Evolutionary conservation across 2,888 invertebrate species (phyloP), one percentile per base, ranked within the genome.

Genomic region (Pantelozetes paolii): DNA sequence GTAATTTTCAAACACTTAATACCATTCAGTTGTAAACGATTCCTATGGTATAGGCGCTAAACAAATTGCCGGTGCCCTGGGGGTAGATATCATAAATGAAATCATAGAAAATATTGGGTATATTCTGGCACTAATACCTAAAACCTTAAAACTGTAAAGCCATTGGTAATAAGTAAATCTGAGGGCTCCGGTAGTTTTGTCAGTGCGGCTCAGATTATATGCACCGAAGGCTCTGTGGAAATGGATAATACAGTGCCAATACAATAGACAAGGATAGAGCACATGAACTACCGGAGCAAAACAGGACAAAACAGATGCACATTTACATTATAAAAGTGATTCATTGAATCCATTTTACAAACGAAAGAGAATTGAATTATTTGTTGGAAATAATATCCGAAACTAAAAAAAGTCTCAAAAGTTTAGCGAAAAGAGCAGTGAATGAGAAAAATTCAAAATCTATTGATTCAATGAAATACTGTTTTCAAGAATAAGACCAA

Each of bases 271-370:
- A 54, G 23, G 20, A 23, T 8, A 48, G 23, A 54, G 9, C 54
- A 54, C 54, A 54, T 23, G 20, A 54, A 26, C 26, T 1, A 3
- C 3, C 62, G 20, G 20, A 50, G 50, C 18, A 5, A 18, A n/a
- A 62, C 64, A 62, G n/a, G 18, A 42, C 45, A 26, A 70, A 70
- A 70, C 70, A 70, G 70, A 70, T 70, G 70, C 23, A 42, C 70
- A 70, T 70, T 70, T 70, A 42, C 70, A 70, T 70, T 70, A 70
- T 70, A 70, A 70, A 70, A 70, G 70, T 70, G 70, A 70, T 70
- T 42, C 70, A 70, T 45, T 70, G n/a, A 20, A 20, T 48, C 36
- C 11, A 18, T 5, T 20, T 18, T 32, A 48, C 40, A 45, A 40
- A 70, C 26, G 40, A 18, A 42, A 70, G 18, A 23, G 54, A 54